A percentile compares a stretch with the other conserved stretches of the same genome.
Evolutionary conservation across 2,888 invertebrate genomes (phyloP).

Genomic region (Tetrapedia diversipes): DNA sequence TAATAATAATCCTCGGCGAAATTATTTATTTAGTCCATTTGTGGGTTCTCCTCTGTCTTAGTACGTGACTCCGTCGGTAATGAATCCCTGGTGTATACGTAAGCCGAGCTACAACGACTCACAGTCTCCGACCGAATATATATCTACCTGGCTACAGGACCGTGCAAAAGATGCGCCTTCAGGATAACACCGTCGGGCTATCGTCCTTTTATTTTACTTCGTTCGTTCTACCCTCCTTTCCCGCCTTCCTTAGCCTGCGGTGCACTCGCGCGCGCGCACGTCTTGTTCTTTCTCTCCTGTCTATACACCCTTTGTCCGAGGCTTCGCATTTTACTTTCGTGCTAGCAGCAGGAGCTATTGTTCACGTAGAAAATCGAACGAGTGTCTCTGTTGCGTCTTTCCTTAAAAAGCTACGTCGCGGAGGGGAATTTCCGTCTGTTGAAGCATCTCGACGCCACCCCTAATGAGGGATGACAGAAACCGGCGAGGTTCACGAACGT

Average conservation of each 20-base stretch:
- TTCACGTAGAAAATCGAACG: constrained; percentile 62
- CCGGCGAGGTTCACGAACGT: too few relatives aligned
- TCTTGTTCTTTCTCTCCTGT: constrained; percentile 50
- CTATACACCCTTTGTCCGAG: constrained; percentile 56
- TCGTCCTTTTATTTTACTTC: constrained; percentile 50
- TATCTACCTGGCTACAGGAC: constrained; percentile 56
- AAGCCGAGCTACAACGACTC: constrained; percentile 57
- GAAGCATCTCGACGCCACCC: neutral
- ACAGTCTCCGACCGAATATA: constrained; percentile 53
- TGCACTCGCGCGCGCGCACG: constrained; percentile 27
- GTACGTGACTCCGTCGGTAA: constrained; percentile 59
- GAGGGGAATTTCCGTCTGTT: constrained; percentile 2
- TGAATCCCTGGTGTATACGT: constrained; percentile 61
- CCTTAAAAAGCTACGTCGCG: constrained; percentile 3
- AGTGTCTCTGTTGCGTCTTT: constrained; percentile 22
- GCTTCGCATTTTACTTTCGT: constrained; percentile 65
- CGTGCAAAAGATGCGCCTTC: constrained; percentile 65
- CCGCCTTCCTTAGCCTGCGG: constrained; percentile 16
- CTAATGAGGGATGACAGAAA: neutral
- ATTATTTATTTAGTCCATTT: constrained; percentile 68
- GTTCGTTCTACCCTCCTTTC: constrained; percentile 29
- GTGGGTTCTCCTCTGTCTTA: constrained; percentile 43
- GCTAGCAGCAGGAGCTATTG: constrained; percentile 59
- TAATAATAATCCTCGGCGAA: constrained; percentile 61
- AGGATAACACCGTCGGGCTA: constrained; percentile 61